Percentiles rank a stretch among this genome's conserved stretches.
phyloP scores from a whole-genome alignment of 2,888 invertebrate genomes.

The Trachelus stipa region DNA sequence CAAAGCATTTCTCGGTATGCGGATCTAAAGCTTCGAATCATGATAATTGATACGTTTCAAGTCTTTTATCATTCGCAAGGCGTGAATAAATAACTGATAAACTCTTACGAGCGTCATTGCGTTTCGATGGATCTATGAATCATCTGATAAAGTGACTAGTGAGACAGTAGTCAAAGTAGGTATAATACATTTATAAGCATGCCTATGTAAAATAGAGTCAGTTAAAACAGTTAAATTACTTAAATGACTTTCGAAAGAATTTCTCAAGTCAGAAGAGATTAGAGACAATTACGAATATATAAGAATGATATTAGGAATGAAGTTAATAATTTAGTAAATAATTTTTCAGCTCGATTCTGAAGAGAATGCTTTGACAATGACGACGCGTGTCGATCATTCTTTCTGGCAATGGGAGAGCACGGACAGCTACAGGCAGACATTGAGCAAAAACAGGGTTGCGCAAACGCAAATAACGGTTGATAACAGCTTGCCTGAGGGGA shows the following conservation, averaged over 20 bases:
- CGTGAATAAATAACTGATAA: neutral
- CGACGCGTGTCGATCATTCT: constrained; percentile 22
- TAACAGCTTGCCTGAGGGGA: constrained; percentile 80
- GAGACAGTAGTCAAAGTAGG: neutral
- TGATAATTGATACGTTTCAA: neutral
- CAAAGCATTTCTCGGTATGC: constrained; percentile 33
- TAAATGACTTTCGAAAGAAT: neutral
- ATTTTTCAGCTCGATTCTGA: neutral
- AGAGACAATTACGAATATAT: neutral
- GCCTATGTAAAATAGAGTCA: neutral
- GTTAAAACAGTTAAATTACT: neutral
- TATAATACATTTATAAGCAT: neutral
- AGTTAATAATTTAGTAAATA: neutral
- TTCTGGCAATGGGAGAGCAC: constrained; percentile 23
- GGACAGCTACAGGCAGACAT: constrained; percentile 22
- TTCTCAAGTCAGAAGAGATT: too few species aligned
- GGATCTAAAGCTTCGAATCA: neutral
- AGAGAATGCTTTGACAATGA: constrained; percentile 30
- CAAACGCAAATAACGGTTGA: constrained; percentile 63
- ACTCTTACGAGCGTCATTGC: neutral
- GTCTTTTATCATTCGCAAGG: neutral
- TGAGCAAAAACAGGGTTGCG: constrained; percentile 39
- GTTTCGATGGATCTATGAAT: neutral
- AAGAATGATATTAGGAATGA: neutral
- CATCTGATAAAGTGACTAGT: neutral